Base-by-base conservation (phyloP, 2,888 invertebrate genomes). In the Melikaiella ostensackeni region DNA sequence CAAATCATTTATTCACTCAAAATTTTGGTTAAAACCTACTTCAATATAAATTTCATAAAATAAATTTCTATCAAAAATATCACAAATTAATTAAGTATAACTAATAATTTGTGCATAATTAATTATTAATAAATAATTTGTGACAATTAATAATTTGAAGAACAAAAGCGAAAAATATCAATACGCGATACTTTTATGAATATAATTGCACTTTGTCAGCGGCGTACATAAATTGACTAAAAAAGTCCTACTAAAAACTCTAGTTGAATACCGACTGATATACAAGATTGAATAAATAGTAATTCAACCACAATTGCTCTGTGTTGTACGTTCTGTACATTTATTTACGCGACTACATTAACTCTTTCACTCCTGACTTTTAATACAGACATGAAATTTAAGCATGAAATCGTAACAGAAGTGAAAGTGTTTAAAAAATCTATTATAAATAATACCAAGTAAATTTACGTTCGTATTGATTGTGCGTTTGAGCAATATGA, bases 401-500 rank as follows among this genome's bases (percentile, higher is more conserved):
- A 70, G 66, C 42, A 70, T 30, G 30, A 70, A 50, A 50, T 70
- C n/a, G 27, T 21, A 70, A 50, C 30, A 70, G 30, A 8, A 50
- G 30, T 50, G 50, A 50, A 70, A 70, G 50, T 50, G 33, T 50
- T 66, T 33, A 63, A 63, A 64, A 64, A 70, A 70, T n/a, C 50
- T 70, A 50, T 50, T 50, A 70, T 70, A 70, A 70, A 70, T 70
- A 70, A 70, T 70, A 70, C 50, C 27, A 70, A 70, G 50, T 70
- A 70, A n/a, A 46, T 50, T 33, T 50, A 50, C 30, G 70, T 46
- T 70, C 50, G 70, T 70, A 50, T 70, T 46, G 50, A 70, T 50
- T 70, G 70, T 70, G 70, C 70, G 50, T 21, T 70, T 70, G 70
- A 70, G 70, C 70, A 70, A 70, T 70, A 55, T 30, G 70, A 70